phyloP scores from a whole-genome alignment of 1,140 invertebrate species.

The Lepidurus apus region DNA sequence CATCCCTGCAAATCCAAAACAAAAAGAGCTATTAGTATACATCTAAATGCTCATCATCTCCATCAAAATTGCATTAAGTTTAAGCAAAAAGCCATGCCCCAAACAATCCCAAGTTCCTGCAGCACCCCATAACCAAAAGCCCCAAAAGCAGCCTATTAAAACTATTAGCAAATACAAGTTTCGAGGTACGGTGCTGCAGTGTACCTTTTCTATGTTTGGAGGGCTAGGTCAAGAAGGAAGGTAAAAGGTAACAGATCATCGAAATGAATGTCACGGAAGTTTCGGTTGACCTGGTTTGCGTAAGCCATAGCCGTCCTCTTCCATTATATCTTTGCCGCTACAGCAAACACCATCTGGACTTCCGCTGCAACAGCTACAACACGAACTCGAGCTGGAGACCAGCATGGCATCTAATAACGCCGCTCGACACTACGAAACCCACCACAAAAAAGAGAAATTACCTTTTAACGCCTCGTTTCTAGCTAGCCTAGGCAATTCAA shows the following conservation, averaged over 20 bases:
- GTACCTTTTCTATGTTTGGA: not conserved
- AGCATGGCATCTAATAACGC: slow-evolving; percentile 1
- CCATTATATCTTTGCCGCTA: not conserved
- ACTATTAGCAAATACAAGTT: not conserved
- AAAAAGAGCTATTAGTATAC: not conserved
- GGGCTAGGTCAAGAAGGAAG: not conserved
- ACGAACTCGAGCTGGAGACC: not conserved
- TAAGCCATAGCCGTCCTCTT: not conserved
- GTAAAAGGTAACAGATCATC: not conserved
- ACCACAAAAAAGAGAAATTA: not conserved
- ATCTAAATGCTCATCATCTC: not conserved
- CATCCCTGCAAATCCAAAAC: not conserved
- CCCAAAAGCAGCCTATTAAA: not conserved
- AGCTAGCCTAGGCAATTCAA: no score
- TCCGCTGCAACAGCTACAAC: slow-evolving; percentile 1
- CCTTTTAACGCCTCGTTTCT: no score
- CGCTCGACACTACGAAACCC: not conserved
- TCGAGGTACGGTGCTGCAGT: not conserved
- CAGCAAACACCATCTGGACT: not conserved
- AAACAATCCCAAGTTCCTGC: not conserved
- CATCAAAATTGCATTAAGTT: no score
- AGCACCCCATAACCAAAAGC: not conserved
- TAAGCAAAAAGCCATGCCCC: not conserved
- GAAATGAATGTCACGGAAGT: not conserved
- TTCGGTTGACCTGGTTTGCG: not conserved